Evolutionary conservation across 2,797 vertebrate species (phyloP), one percentile per base, ranked within the genome.

Genomic region (Mus minutoides): DNA sequence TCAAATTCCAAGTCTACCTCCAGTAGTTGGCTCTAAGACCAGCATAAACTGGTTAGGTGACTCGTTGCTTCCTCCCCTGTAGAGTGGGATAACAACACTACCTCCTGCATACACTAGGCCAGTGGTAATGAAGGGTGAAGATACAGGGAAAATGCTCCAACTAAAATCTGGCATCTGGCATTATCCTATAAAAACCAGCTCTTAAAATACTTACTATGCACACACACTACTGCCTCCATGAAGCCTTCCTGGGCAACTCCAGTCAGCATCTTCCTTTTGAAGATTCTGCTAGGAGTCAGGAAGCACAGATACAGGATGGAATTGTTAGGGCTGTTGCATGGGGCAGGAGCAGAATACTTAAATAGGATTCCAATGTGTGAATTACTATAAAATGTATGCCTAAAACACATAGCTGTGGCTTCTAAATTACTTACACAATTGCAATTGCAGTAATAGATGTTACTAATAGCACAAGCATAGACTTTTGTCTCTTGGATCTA

Each of bases 401-500:
- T 91, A 69, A 84, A 88, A 49, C 58, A 89, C 22, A 78, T 6
- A 69, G 43, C 14, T 10, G 0, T 58, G 11, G 3, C 37, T 92
- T 49, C 77, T 69, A 92, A 80, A 60, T 58, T 34, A 69, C 62
- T 40, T 43, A 67, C 9, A 31, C 13, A 69, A 69, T 16, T 71
- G 31, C 34, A 62, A 3, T 5, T 29, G 29, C 37, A 62, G 67
- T 37, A 22, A 52, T 11, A 87, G 13, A 85, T 26, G 54, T 5
- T 3, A n/a, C 2, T 34, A n/a, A 49, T 40, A 87, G 62, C 58
- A 62, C 1, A 31, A 10, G 40, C 49, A 84, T 4, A 62, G 52
- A 90, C 26, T 84, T 84, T 90, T 52, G 14, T 69, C 79, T 90
- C 79, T 95, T 54, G 40, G 67, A 58, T 69, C 60, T 54, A 58